Evolutionary conservation across 2,888 invertebrate species (phyloP), one percentile per base, ranked within the genome.

Genomic region (Himalopsyche kuldschensis): DNA sequence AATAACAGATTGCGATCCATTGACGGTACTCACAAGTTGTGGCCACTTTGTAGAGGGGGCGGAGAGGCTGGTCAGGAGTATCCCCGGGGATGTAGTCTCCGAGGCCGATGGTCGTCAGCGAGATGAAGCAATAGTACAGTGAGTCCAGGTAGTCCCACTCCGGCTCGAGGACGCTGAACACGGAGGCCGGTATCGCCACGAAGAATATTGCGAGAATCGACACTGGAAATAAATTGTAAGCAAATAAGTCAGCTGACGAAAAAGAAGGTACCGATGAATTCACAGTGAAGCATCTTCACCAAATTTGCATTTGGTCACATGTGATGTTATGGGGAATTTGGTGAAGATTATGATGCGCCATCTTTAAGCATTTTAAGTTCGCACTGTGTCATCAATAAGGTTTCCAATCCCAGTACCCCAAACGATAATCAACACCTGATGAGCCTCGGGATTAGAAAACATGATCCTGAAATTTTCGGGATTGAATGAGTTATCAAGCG

Each of bases 51-150:
- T 97, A 97, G 20, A 97, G 87, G 0, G 96, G 95, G 75, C 96
- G 92, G 90, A 95, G 94, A n/a, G 93, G 93, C 88, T 96, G 95
- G 87, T 94, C 93, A 0, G 95, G 94, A 11, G 94, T 92, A 88
- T 97, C 97, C 0, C 96, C 96, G 0, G 97, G 97, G 86, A 97
- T 96, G 90, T 96, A 97, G 90, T 97, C 97, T 0, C 97, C 97
- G 3, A 97, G 92, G 17, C 97, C 96, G 88, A 97, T 96, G 85
- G 97, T 97, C 31, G 97, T 97, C 86, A 97, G 91, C 17, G 97
- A 97, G 87, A 97, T 96, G 91, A 97, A 97, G 90, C 97, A 97
- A 90, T 97, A 97, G 90, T 97, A 97, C 88, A 97, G 93, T 0
- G 97, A 95, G 90, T 97, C 97, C 86, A 97, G 91, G 89, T 94